phyloP scores from a whole-genome alignment of 2,113 vertebrate genomes.

The Ochotona princeps region DNA sequence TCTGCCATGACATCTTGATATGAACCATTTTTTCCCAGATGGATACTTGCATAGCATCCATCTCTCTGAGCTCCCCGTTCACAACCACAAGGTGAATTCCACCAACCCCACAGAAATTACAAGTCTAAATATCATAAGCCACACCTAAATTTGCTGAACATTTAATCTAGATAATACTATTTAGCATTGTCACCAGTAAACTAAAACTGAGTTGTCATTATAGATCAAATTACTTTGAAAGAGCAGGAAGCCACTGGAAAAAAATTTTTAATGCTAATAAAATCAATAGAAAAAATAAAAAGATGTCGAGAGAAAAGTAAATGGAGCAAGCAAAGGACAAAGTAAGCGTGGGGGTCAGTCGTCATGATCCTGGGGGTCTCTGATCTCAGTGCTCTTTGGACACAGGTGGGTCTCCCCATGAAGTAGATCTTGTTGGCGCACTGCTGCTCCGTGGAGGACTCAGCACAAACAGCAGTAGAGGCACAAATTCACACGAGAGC shows the following conservation, averaged over 20 bases:
- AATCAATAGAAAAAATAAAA: not conserved
- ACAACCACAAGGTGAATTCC: too few relatives aligned
- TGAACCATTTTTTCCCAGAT: not conserved
- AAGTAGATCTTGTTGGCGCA: not conserved
- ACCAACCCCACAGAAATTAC: not conserved
- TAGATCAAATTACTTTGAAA: not conserved
- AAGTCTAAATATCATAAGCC: not conserved
- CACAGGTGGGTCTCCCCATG: not conserved
- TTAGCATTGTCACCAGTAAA: not conserved
- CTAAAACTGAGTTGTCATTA: not conserved
- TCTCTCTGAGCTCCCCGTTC: not conserved
- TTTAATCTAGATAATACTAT: not conserved
- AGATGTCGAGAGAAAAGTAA: not conserved
- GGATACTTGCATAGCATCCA: fast-evolving
- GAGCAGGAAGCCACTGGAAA: not conserved
- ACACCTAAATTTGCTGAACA: not conserved
- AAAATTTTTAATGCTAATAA: not conserved
- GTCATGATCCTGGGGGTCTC: fast-evolving
- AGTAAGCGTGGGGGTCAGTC: too few relatives aligned
- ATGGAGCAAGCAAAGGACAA: too few relatives aligned
- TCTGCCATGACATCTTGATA: not conserved
- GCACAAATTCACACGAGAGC: too few relatives aligned
- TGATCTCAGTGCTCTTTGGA: not conserved
- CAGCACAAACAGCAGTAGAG: too few relatives aligned
- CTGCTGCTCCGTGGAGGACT: not conserved